phyloP scores from a whole-genome alignment of 1,140 invertebrate species.

The Brachionus manjavacas region DNA sequence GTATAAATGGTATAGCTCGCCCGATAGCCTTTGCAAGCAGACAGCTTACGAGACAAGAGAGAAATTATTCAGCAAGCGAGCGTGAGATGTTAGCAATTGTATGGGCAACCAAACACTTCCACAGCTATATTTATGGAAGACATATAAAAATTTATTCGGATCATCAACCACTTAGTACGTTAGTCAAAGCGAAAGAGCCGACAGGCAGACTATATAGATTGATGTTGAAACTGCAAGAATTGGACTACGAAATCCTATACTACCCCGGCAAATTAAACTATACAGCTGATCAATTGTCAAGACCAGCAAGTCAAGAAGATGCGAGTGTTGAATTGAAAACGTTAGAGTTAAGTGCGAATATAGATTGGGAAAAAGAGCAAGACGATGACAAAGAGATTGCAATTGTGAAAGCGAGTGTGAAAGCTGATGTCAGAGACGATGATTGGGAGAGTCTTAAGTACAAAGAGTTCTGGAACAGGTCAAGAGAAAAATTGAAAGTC shows the following conservation, averaged over 20 bases:
- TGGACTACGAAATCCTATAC: background rate
- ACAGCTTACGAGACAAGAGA: slow-evolving; percentile 45
- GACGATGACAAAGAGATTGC: slow-evolving; percentile 5
- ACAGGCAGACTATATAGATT: background rate
- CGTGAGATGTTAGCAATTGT: slow-evolving; percentile 54
- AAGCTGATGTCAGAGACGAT: background rate
- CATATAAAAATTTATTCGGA: slow-evolving; percentile 34
- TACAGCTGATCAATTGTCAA: slow-evolving; percentile 1
- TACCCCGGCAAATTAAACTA: background rate
- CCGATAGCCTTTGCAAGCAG: slow-evolving; percentile 45
- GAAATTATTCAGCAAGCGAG: slow-evolving; percentile 55
- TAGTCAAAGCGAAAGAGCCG: background rate
- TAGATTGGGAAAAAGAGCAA: background rate
- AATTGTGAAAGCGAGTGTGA: slow-evolving; percentile 1
- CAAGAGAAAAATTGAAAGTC: background rate
- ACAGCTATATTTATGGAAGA: slow-evolving; percentile 48
- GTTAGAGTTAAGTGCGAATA: background rate
- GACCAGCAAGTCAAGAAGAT: background rate
- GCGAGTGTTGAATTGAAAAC: background rate
- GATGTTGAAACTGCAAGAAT: background rate
- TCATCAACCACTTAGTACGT: slow-evolving; percentile 30
- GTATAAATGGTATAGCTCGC: slow-evolving; percentile 41
- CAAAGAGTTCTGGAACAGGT: background rate
- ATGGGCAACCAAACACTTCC: slow-evolving; percentile 55
- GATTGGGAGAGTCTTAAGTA: slow-evolving; percentile 1